A percentile compares a stretch with the other conserved stretches of the same genome.
phyloP scores from a whole-genome alignment of 2,113 vertebrate species.

The Bufo gargarizans region DNA sequence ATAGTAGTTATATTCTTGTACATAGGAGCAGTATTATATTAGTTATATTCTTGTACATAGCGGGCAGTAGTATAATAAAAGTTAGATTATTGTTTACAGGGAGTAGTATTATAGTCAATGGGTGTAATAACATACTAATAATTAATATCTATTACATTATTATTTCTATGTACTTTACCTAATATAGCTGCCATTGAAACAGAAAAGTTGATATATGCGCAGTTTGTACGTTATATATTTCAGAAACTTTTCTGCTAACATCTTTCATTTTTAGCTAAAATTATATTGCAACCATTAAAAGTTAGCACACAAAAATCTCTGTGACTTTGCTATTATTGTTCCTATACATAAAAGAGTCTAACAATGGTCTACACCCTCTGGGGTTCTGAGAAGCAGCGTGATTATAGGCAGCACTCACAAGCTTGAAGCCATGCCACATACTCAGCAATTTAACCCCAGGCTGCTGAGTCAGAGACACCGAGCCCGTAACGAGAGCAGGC shows the following conservation, averaged over 20 bases:
- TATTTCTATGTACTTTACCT: too few species aligned
- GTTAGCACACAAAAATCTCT: neutral
- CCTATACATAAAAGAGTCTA: neutral
- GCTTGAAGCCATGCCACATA: neutral
- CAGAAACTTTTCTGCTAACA: neutral
- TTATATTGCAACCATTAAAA: neutral
- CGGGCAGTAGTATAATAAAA: too few species aligned
- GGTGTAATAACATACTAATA: too few species aligned
- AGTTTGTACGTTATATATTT: neutral
- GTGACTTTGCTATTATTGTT: neutral
- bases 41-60: too few species aligned
- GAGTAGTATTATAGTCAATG: too few species aligned
- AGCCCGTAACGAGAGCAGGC: neutral
- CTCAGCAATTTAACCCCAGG: conserved; percentile 33
- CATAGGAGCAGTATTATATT: too few species aligned
- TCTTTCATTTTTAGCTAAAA: neutral
- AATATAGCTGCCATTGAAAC: neutral
- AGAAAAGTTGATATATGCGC: neutral
- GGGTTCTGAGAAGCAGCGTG: neutral
- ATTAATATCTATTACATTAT: too few species aligned
- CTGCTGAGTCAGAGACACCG: conserved; percentile 36
- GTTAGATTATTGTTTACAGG: too few species aligned
- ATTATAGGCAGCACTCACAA: conserved; percentile 11
- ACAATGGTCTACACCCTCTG: neutral
- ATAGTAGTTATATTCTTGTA: too few species aligned